Conservation (phyloP, 2,797 vertebrate species). For the Parambassis ranga region DNA sequence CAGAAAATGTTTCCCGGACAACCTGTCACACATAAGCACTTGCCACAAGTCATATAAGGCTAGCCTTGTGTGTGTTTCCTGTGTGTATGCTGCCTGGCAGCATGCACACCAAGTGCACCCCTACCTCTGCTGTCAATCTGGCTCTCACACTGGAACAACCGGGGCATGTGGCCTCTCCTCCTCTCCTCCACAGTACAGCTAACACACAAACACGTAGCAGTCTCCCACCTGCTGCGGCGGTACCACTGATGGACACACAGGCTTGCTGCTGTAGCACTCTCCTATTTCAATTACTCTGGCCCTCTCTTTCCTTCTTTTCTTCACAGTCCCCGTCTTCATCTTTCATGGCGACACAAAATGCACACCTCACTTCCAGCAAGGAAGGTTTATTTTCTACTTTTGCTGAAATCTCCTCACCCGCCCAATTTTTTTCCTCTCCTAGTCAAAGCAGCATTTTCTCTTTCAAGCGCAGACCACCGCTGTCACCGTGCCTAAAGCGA, state of each 20-base stretch:
- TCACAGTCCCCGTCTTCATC: neutral
- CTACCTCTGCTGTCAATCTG: conserved; percentile 64
- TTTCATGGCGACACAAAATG: conserved; percentile 26
- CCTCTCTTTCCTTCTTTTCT: neutral
- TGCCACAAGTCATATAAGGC: conserved; percentile 42
- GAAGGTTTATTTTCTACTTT: conserved; percentile 53
- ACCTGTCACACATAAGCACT: conserved; percentile 63
- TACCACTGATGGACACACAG: conserved; percentile 54
- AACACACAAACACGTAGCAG: conserved; percentile 45
- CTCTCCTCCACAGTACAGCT: conserved; percentile 4
- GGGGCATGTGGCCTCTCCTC: conserved; percentile 53
- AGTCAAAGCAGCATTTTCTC: conserved; percentile 36
- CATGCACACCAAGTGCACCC: conserved; percentile 52
- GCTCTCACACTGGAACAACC: conserved; percentile 58
- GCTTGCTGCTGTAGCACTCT: conserved; percentile 32
- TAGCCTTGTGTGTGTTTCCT: neutral
- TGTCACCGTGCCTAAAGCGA: neutral
- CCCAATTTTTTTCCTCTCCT: neutral
- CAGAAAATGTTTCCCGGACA: conserved; percentile 57
- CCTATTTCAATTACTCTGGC: conserved; percentile 62
- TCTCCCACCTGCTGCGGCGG: conserved; percentile 37
- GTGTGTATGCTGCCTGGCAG: conserved; percentile 35
- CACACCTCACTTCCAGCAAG: conserved; percentile 20
- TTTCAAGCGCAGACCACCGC: neutral
- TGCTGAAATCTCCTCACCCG: neutral